These are phyloP conservation scores for Drosophila paulistorum DNA, from an alignment of 1,140 invertebrate species.

Conservation along the genomic window DNA sequence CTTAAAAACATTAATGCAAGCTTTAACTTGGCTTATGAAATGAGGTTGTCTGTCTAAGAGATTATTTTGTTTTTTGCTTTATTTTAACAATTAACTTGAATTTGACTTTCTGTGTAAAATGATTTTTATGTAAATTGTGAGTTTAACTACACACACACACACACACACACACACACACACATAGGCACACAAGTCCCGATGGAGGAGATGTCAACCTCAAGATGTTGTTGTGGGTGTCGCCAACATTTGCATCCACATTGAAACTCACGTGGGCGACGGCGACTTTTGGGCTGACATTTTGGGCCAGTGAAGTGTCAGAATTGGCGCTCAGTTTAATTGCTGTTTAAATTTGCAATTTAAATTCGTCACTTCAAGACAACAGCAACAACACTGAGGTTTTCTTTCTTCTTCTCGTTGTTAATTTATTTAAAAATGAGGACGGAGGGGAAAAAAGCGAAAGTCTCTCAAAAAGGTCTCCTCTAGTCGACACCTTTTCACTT, in stretches of 20 bases:
- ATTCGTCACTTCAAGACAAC: constrained; percentile 25
- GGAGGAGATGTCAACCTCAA: constrained; percentile 10
- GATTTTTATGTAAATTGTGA: constrained; percentile 67
- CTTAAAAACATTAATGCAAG: constrained; percentile 55
- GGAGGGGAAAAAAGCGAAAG: constrained; percentile 74
- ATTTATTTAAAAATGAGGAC: not conserved
- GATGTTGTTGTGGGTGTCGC: constrained; percentile 43
- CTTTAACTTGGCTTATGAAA: constrained; percentile 64
- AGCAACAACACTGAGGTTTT: constrained; percentile 27
- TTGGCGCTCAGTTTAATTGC: constrained; percentile 61
- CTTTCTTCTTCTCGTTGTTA: constrained; percentile 14
- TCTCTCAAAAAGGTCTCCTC: constrained; percentile 35
- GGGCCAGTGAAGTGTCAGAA: constrained; percentile 58
- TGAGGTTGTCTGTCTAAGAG: constrained; percentile 63
- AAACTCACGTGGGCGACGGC: constrained; percentile 42
- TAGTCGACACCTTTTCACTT: constrained; percentile 82
- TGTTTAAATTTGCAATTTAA: constrained; percentile 61
- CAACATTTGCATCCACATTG: not conserved
- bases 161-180: not conserved
- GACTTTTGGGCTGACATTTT: constrained; percentile 52
- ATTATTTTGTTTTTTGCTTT: constrained; percentile 21
- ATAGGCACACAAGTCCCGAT: not conserved
- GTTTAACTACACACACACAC: constrained; percentile 12
- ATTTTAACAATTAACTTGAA: constrained; percentile 46
- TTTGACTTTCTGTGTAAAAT: constrained; percentile 25